Evolutionary conservation across 1,140 invertebrate genomes (phyloP).

Genomic region (Euwallacea fornicatus): DNA sequence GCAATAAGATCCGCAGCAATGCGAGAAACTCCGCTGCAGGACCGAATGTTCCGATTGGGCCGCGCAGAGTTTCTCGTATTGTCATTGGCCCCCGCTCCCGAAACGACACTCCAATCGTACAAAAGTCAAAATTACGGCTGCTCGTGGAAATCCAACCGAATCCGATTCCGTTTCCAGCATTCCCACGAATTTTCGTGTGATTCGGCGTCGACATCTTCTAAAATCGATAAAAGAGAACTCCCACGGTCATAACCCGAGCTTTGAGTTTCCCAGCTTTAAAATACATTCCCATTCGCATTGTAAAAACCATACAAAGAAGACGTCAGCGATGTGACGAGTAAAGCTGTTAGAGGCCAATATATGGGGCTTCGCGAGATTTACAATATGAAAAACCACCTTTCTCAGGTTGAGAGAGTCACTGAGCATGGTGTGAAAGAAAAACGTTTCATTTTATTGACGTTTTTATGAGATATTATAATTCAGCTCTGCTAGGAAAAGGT

Average conservation of each 20-base stretch:
- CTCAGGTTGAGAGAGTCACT: too few species aligned
- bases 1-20: constrained; percentile 39
- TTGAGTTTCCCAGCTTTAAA: too few species aligned
- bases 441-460: constrained; percentile 44
- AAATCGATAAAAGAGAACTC: constrained; percentile 27
- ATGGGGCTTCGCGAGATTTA: neutral
- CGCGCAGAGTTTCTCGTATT: constrained; percentile 34
- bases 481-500: constrained; percentile 35
- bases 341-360: too few species aligned
- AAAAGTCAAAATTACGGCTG: constrained; percentile 41
- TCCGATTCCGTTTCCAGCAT: constrained; percentile 30
- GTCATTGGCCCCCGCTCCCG: constrained; percentile 34
- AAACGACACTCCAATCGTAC: constrained; percentile 39
- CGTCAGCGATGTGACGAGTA: too few species aligned
- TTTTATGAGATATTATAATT: constrained; percentile 49
- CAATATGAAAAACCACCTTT: too few species aligned
- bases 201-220: constrained; percentile 34
- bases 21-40: constrained; percentile 33
- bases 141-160: constrained; percentile 40
- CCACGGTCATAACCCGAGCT: too few species aligned
- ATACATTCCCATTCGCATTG: too few species aligned
- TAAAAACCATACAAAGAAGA: too few species aligned
- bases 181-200: constrained; percentile 26
- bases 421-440: constrained; percentile 36
- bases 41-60: constrained; percentile 23